These are phyloP conservation scores for Zenarchopterus dispar DNA, from an alignment of 2,797 vertebrate genomes.

Conservation along the genomic window DNA sequence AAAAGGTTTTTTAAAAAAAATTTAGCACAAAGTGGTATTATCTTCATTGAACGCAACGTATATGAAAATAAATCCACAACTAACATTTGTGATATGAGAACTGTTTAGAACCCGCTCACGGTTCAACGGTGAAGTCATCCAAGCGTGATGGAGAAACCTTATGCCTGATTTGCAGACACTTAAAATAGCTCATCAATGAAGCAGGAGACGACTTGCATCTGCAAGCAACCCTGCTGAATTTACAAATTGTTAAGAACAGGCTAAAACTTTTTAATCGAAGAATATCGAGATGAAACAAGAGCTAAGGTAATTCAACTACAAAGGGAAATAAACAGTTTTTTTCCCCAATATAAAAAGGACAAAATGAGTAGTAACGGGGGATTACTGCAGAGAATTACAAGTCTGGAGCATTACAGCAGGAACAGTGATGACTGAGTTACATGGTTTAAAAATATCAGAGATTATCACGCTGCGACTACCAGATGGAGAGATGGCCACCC, in stretches of 20 bases:
- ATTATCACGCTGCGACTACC: constrained; percentile 58
- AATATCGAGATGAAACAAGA: not conserved
- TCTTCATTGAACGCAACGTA: not conserved
- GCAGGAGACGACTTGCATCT: not conserved
- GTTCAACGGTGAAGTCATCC: not conserved
- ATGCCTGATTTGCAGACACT: constrained; percentile 7
- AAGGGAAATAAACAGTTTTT: no score
- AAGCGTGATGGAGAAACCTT: constrained; percentile 3
- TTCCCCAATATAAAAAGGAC: no score
- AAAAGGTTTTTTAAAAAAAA: not conserved
- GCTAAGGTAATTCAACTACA: no score
- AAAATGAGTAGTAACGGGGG: no score
- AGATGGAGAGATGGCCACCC: constrained; percentile 73
- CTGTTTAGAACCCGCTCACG: not conserved
- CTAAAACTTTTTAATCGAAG: not conserved
- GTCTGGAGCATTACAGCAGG: constrained; percentile 8
- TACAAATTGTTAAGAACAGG: not conserved
- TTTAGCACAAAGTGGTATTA: not conserved
- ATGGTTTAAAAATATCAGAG: constrained; percentile 56
- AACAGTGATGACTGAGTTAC: constrained; percentile 5
- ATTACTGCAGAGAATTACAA: constrained; percentile 19
- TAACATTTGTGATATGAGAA: not conserved
- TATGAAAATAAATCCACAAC: not conserved
- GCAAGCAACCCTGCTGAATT: not conserved
- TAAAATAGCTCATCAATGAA: constrained; percentile 4